Evolutionary conservation across 2,888 invertebrate species (phyloP), one percentile per base, ranked within the genome.

Genomic region (Drosophila histrio): DNA sequence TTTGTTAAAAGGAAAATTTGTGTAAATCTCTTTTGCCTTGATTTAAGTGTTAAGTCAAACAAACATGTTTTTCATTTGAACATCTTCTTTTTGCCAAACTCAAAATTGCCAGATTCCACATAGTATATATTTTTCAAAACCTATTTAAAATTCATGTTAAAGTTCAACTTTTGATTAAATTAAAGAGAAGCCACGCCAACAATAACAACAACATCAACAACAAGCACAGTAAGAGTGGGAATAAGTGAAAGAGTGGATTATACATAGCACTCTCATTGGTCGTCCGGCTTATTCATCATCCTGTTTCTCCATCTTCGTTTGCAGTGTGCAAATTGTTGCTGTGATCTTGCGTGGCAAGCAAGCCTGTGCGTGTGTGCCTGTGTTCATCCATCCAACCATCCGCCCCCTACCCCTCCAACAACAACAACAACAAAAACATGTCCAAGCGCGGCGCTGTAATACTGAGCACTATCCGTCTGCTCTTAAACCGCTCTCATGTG

Each of bases 381-480:
- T n/a, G n/a, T n/a, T n/a, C n/a, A n/a, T n/a, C n/a, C n/a, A n/a
- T n/a, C n/a, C n/a, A n/a, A n/a, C 17, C 30, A 28, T 34, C 36
- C 56, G 32, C 19, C 13, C 24, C 39, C 39, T 39, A 34, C 38
- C 19, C 24, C 60, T 44, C 15, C 53, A 39, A 17, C 53, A 32
- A 63, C 52, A 15, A 17, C 58, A 76, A 9, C 53, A 32, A 63
- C 52, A 15, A 17, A 54, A 76, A 9, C 47, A 87, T 82, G 82
- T 71, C 82, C 66, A 78, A 68, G 53, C 68, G 50, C 50, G 63
- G 63, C 46, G 36, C 56, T 15, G 74, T 93, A 91, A 93, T 93
- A 92, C 93, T 93, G 91, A 93, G 93, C 91, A 92, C 92, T 91
- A 93, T 94, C 92, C 93, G 93, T 92, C 92, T 94, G 90, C 92